These are phyloP conservation scores for Neostethus bicornis DNA, from an alignment of 2,797 vertebrate genomes.

Conservation along the genomic window DNA sequence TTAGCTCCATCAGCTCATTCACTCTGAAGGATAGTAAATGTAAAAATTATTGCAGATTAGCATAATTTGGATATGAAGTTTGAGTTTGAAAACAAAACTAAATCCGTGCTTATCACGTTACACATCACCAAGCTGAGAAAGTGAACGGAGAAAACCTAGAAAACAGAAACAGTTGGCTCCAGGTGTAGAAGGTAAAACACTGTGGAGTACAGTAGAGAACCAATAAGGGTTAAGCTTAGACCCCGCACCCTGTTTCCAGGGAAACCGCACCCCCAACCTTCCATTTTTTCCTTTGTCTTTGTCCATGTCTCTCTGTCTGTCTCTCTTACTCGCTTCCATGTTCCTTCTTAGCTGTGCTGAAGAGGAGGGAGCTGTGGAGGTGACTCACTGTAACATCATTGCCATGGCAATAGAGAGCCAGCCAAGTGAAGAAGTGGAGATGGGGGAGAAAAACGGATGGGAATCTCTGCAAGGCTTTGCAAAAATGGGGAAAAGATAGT, in stretches of 20 bases:
- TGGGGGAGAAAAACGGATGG: conserved; percentile 32
- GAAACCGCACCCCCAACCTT: conserved; percentile 65
- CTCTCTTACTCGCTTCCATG: conserved; percentile 50
- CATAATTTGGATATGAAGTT: neutral
- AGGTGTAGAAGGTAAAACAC: conserved; percentile 67
- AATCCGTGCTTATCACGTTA: conserved; percentile 6
- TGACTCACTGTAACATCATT: conserved; percentile 80
- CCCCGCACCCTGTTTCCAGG: conserved; percentile 78
- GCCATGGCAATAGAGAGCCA: conserved; percentile 77
- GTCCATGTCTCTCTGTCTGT: conserved; percentile 38
- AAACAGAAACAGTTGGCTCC: conserved; percentile 57
- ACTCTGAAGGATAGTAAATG: neutral
- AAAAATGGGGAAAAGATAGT: conserved; percentile 43
- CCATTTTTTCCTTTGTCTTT: conserved; percentile 30
- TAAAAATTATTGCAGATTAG: neutral
- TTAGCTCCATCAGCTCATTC: neutral
- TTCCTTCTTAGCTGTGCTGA: conserved; percentile 63
- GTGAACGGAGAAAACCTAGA: conserved; percentile 60
- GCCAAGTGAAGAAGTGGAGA: conserved; percentile 45
- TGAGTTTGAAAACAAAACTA: conserved; percentile 19
- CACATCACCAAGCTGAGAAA: conserved; percentile 10
- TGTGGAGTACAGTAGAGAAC: conserved; percentile 71
- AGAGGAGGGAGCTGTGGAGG: conserved; percentile 75
- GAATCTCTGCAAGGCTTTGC: conserved; percentile 51
- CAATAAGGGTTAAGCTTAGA: conserved; percentile 71